A percentile compares a stretch with the other conserved stretches of the same genome.
These are phyloP conservation scores for Distichodus sexfasciatus DNA, from an alignment of 2,797 vertebrate genomes.

Conservation along the genomic window DNA sequence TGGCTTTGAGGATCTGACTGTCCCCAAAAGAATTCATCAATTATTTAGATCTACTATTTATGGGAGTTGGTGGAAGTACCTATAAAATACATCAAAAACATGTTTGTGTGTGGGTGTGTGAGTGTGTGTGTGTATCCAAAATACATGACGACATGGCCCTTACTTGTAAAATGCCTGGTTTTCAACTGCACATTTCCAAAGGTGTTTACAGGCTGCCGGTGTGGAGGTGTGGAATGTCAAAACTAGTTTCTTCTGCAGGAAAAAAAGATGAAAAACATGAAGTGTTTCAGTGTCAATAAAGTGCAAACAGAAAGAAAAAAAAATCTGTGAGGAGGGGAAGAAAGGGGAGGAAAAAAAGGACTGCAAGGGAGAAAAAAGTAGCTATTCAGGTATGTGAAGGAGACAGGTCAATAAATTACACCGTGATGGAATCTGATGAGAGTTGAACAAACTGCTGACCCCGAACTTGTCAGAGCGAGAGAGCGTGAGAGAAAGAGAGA, in stretches of 20 bases:
- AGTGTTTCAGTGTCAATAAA: constrained; percentile 16
- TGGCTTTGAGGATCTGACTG: too few species aligned
- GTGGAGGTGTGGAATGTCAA: constrained; percentile 96
- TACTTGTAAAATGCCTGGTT: constrained; percentile 99
- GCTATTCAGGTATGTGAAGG: not conserved
- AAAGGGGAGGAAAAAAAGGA: not conserved
- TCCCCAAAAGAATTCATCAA: too few species aligned
- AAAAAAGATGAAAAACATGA: constrained; percentile 49
- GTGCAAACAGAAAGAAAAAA: constrained; percentile 18
- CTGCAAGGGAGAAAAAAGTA: not conserved
- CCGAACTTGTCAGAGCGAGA: constrained; percentile 2
- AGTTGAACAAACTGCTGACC: constrained; percentile 41
- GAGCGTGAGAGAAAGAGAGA: constrained; percentile 1
- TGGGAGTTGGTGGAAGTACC: too few species aligned
- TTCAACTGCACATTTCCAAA: constrained; percentile 98
- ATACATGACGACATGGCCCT: constrained; percentile 45
- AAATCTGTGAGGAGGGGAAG: not conserved
- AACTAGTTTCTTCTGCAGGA: constrained; percentile 89
- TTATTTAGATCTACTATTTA: too few species aligned
- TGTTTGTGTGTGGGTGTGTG: not conserved
- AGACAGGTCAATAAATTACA: constrained; percentile 32
- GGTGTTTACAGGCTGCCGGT: constrained; percentile 96
- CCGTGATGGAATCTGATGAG: constrained; percentile 38
- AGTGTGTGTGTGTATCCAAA: not conserved
- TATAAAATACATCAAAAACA: too few species aligned